phyloP scores from a whole-genome alignment of 2,113 vertebrate genomes.

The Lampris incognitus region DNA sequence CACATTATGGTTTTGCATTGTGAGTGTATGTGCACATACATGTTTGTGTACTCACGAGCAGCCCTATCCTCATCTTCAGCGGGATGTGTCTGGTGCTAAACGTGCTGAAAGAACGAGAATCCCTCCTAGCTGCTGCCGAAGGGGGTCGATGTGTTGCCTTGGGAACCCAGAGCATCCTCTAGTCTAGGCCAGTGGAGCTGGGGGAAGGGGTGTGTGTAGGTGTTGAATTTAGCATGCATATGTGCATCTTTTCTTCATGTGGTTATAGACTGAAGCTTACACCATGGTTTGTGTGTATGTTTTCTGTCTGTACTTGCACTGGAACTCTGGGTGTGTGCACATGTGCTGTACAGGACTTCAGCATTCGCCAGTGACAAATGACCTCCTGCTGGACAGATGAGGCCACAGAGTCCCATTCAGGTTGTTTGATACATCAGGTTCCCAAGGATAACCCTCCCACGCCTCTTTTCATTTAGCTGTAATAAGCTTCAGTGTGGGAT shows the following conservation, averaged over 20 bases:
- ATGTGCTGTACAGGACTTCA: conserved; percentile 28
- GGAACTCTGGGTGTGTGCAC: neutral
- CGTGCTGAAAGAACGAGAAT: neutral
- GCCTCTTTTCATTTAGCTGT: conserved; percentile 45
- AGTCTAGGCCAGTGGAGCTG: conserved; percentile 17
- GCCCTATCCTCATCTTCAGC: conserved; percentile 36
- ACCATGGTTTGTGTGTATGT: neutral
- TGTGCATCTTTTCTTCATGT: neutral
- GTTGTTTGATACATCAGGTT: conserved; percentile 31
- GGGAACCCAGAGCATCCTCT: conserved; percentile 47
- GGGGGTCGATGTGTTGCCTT: conserved; percentile 42
- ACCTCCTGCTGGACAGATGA: conserved; percentile 59
- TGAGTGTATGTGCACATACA: neutral
- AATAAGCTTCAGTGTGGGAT: conserved; percentile 11
- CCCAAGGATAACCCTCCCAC: conserved; percentile 22
- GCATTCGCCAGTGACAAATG: conserved; percentile 60
- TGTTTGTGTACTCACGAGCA: neutral
- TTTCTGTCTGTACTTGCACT: neutral
- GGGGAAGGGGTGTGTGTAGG: neutral
- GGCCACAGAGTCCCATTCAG: conserved; percentile 37
- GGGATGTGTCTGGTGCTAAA: conserved; percentile 7
- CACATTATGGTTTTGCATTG: neutral
- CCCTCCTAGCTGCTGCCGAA: conserved; percentile 28
- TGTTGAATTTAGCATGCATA: neutral
- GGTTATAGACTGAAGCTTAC: neutral